Base-by-base conservation (phyloP, 2,797 vertebrate species). In the Enteromius viviparus region DNA sequence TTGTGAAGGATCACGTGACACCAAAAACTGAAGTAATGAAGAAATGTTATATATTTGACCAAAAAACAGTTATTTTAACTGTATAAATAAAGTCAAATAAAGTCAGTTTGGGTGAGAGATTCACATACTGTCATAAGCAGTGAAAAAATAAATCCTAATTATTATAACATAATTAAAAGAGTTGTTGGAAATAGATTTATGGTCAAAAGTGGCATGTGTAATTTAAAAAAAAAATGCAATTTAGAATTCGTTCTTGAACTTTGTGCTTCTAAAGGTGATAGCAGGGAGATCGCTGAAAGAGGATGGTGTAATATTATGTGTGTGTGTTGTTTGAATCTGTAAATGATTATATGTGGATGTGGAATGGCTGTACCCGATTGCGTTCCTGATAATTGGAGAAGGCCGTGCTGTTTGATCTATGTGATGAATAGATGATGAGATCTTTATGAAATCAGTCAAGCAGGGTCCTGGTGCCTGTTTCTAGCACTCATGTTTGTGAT, bases 381-480 rank as follows among this genome's bases (percentile, higher is more conserved):
- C 94, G 94, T 96, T 95, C 93, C 96, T 96, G 96, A 96, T 98
- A 97, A 98, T 97, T 96, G 96, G 96, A 93, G 88, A 85, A 92
- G 88, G 92, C 92, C 72, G 81, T 95, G 95, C 90, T 97, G 96
- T 99, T 99, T 99, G 97, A 99, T 99, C 96, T 97, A 95, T 93
- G 95, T 96, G 97, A 99, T 97, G 97, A 99, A 97, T 96, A 97
- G 94, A 95, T 97, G 98, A 99, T 99, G 98, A 96, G 97, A 96
- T 99, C 99, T 99, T 98, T 97, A 97, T 96, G 96, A 96, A 97
- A 99, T 95, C 97, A 92, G 94, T 97, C 95, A 97, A 96, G 96
- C 97, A 96, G 94, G 95, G 94, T 90, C 90, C 42, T 1, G 42
- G 49, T 60, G 78, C 34, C 53, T 37, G 45, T 3, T 55, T 32